Evolutionary conservation across 2,797 vertebrate species (phyloP).

Genomic region (Myotis findleyi): DNA sequence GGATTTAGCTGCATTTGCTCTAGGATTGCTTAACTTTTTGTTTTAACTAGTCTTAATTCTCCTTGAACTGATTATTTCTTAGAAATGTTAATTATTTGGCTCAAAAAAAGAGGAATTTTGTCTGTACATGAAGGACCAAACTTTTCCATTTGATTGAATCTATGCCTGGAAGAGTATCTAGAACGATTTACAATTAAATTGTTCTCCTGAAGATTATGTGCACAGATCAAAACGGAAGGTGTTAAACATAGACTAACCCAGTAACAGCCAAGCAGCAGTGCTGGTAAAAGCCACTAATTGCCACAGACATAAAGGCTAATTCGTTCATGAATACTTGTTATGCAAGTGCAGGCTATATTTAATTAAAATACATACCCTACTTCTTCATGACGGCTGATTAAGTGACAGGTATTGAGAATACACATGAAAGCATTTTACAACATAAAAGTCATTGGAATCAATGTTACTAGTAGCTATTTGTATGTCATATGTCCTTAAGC

Average conservation of each 20-base stretch:
- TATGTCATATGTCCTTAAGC: not conserved
- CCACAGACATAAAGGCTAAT: not conserved
- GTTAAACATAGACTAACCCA: not conserved
- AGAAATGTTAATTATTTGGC: conserved; percentile 63
- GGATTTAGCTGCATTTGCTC: not conserved
- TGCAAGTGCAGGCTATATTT: not conserved
- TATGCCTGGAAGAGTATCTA: conserved; percentile 7
- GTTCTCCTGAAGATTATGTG: not conserved
- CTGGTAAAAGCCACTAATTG: not conserved
- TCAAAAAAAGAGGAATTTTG: conserved; percentile 3
- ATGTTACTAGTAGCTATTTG: not conserved
- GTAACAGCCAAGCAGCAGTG: not conserved
- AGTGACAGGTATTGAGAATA: conserved; percentile 8
- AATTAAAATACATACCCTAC: not conserved
- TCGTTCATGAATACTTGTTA: not conserved
- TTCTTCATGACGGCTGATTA: conserved; percentile 16
- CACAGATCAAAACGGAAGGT: not conserved
- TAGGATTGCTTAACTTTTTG: conserved; percentile 33
- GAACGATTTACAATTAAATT: not conserved
- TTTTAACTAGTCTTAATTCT: conserved; percentile 38
- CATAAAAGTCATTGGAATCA: not conserved
- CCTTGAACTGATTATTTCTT: conserved; percentile 38
- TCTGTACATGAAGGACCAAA: not conserved
- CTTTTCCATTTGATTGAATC: conserved; percentile 26
- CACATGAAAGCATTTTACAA: not conserved